Evolutionary conservation across 2,888 invertebrate genomes (phyloP), one percentile per base, ranked within the genome.

Genomic region (Girardia tigrina): DNA sequence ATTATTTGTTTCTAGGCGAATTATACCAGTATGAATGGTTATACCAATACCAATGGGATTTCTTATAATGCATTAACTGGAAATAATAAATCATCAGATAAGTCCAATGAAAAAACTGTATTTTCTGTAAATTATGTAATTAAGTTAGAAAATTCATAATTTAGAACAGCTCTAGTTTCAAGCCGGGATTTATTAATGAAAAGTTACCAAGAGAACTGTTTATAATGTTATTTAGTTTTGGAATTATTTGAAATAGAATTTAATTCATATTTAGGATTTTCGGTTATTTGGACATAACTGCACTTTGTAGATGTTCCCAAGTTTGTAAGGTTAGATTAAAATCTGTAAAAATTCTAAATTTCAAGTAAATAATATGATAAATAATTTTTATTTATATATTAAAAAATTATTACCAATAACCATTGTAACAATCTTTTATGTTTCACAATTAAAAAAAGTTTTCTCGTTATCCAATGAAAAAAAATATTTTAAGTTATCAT

Each of bases 231-330:
- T 4, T 56, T 12, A n/a, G 23, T 2, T 56, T n/a, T n/a, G n/a
- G n/a, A n/a, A n/a, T n/a, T n/a, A n/a, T n/a, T n/a, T n/a, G n/a
- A n/a, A n/a, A n/a, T n/a, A n/a, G n/a, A n/a, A n/a, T n/a, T n/a
- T n/a, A n/a, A n/a, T n/a, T n/a, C n/a, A n/a, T n/a, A n/a, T 29
- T 36, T 80, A 83, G 83, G 77, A 83, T 84, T 78, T 84, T 84
- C 79, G 97, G 95, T 36, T 95, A 92, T 84, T 87, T 97, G 83
- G 95, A 97, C 84, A 93, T 95, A 72, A 91, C 94, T 29, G 91
- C 94, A 16, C 86, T 97, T 79, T 97, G 97, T 84, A 88, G 94
- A 80, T 94, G 94, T 87, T 94, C 94, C 78, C 93, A 94, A 80
- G 86, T 86, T 16, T 85, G 85, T 28, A 85, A 83, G 81, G 85